Conservation (phyloP, 1,140 invertebrate species). For the Macrostomum lignano region DNA sequence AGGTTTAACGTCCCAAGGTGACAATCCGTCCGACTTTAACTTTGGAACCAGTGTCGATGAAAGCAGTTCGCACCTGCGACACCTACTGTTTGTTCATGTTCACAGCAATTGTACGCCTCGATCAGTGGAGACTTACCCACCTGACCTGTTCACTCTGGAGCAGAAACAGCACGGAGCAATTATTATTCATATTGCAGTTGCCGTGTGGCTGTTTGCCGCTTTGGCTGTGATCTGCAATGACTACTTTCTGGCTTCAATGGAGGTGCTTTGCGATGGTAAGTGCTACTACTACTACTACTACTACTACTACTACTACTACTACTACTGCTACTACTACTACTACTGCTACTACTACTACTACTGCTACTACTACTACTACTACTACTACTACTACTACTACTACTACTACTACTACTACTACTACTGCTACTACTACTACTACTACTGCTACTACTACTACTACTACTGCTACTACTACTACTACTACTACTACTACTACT, state of each 20-base stretch:
- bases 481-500: no score
- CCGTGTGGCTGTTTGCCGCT: constrained; percentile 31
- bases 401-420: constrained; percentile 5
- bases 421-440: constrained; percentile 5
- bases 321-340: constrained; percentile 5
- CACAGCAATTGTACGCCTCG: constrained; percentile 2
- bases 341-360: constrained; percentile 4
- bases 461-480: not conserved
- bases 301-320: not conserved
- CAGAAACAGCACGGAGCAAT: constrained; percentile 24
- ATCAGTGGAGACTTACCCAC: constrained; percentile 10
- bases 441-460: constrained; percentile 1
- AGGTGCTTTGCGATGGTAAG: constrained; percentile 11
- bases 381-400: constrained; percentile 1
- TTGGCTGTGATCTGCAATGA: constrained; percentile 32
- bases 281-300: not conserved
- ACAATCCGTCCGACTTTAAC: no score
- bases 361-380: constrained; percentile 3
- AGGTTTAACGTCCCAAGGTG: no score
- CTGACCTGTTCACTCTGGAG: constrained; percentile 19
- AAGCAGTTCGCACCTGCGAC: no score
- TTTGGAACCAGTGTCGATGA: no score
- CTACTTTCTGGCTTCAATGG: constrained; percentile 23
- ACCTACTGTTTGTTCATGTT: not conserved
- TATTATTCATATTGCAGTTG: constrained; percentile 22